Evolutionary conservation across 2,797 vertebrate genomes (phyloP).

Genomic region (Cyprinodon diabolis): DNA sequence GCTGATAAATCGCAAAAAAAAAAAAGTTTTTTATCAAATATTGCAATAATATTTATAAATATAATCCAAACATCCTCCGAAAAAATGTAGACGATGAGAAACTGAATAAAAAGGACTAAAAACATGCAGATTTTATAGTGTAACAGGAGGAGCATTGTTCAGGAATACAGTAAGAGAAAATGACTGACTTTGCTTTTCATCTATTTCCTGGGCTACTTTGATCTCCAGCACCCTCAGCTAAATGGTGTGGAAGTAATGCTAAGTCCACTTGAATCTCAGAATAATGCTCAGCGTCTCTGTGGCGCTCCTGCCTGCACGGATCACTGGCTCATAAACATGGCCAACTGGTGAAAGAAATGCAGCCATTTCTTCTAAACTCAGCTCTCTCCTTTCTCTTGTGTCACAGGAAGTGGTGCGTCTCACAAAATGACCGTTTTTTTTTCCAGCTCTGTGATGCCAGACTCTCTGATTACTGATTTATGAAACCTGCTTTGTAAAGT

Average conservation of each 20-base stretch:
- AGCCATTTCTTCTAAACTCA: slow-evolving; percentile 41
- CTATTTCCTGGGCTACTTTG: slow-evolving; percentile 41
- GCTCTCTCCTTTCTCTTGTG: slow-evolving; percentile 23
- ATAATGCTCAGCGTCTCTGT: slow-evolving; percentile 51
- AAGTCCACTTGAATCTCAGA: slow-evolving; percentile 64
- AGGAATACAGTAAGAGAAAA: slow-evolving; percentile 42
- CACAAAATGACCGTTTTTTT: slow-evolving; percentile 27
- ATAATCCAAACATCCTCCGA: background rate
- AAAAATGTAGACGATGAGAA: background rate
- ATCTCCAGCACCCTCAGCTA: slow-evolving; percentile 47
- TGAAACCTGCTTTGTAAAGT: background rate
- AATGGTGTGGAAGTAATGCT: slow-evolving; percentile 70
- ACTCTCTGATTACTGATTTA: slow-evolving; percentile 12
- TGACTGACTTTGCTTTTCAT: slow-evolving; percentile 40
- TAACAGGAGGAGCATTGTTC: slow-evolving; percentile 26
- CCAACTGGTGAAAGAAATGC: slow-evolving; percentile 35
- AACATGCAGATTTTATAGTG: background rate
- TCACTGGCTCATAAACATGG: slow-evolving; percentile 66
- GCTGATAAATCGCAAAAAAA: too few relatives aligned
- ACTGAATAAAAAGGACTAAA: background rate
- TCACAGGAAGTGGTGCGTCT: slow-evolving; percentile 5
- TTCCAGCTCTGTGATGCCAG: background rate
- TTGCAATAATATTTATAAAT: too few relatives aligned
- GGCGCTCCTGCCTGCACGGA: slow-evolving; percentile 54
- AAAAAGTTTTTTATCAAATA: too few relatives aligned